A percentile compares a stretch with the other conserved stretches of the same genome.
Evolutionary conservation across 2,113 vertebrate species (phyloP).

Genomic region (Motacilla alba): DNA sequence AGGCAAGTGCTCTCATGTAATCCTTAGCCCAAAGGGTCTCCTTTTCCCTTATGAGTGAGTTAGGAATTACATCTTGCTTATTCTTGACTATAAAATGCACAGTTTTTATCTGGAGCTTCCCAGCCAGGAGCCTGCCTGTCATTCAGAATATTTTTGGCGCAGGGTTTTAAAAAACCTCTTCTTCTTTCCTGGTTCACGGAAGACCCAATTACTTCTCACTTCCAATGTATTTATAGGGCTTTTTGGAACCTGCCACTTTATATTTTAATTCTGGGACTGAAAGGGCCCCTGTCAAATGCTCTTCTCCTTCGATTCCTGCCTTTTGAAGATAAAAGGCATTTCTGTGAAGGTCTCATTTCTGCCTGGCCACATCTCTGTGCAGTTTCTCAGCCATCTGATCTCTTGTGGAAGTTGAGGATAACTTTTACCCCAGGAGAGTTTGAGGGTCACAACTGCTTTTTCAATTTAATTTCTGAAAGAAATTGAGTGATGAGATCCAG

Average conservation of each 20-base stretch:
- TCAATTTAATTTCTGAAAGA: background rate
- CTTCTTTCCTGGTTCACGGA: background rate
- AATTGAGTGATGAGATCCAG: background rate
- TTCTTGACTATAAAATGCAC: background rate
- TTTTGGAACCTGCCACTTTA: conserved; percentile 2
- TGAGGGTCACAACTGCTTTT: background rate
- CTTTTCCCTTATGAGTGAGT: background rate
- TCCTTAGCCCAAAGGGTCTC: background rate
- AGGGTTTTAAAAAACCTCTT: background rate
- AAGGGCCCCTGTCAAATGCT: background rate
- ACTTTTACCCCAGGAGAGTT: background rate
- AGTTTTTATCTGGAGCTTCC: background rate
- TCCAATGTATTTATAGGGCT: background rate
- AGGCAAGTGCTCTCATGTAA: background rate
- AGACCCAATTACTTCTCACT: conserved; percentile 2
- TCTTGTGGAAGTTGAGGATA: background rate
- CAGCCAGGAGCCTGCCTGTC: background rate
- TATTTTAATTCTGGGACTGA: conserved; percentile 7
- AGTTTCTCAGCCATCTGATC: background rate
- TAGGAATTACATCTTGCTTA: background rate
- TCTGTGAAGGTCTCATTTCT: background rate
- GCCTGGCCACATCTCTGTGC: background rate
- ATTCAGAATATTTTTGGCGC: background rate
- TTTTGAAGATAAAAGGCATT: background rate
- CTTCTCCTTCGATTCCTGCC: background rate